Conservation (phyloP, 2,113 vertebrate genomes). For the Trichechus manatus region DNA sequence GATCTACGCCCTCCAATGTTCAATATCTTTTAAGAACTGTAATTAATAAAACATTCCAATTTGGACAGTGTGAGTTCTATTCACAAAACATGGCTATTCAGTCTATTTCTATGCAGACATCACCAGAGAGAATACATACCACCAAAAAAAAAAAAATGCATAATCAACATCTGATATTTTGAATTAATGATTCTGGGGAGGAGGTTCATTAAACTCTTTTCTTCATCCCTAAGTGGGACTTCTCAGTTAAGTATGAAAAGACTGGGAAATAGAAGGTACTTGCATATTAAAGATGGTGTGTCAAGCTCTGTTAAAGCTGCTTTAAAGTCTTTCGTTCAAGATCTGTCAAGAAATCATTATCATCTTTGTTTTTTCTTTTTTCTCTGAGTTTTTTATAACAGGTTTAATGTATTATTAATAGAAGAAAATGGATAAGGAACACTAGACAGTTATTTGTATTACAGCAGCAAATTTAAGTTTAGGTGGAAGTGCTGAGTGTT, state of each 20-base stretch:
- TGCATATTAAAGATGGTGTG: conserved; percentile 63
- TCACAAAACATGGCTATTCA: conserved; percentile 84
- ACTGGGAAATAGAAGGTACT: conserved; percentile 60
- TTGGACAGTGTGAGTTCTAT: conserved; percentile 83
- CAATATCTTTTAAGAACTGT: conserved; percentile 87
- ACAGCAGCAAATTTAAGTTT: background rate
- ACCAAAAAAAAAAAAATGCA: conserved; percentile 57
- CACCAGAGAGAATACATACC: conserved; percentile 74
- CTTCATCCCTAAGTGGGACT: conserved; percentile 69
- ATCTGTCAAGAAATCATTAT: conserved; percentile 79
- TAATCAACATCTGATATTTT: conserved; percentile 69
- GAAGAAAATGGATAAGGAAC: conserved; percentile 39
- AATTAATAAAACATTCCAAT: conserved; percentile 90
- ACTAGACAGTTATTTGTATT: conserved; percentile 1
- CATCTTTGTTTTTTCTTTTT: conserved; percentile 27
- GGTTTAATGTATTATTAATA: conserved; percentile 81
- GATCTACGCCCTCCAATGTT: conserved; percentile 86
- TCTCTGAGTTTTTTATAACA: conserved; percentile 60
- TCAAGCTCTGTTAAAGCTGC: conserved; percentile 61
- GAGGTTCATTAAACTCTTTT: conserved; percentile 81
- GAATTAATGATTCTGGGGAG: conserved; percentile 71
- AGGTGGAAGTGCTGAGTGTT: background rate
- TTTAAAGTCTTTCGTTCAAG: conserved; percentile 76
- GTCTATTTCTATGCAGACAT: conserved; percentile 81
- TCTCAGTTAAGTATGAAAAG: conserved; percentile 79